phyloP scores from a whole-genome alignment of 2,113 vertebrate genomes.

The Protobothrops flavoviridis region DNA sequence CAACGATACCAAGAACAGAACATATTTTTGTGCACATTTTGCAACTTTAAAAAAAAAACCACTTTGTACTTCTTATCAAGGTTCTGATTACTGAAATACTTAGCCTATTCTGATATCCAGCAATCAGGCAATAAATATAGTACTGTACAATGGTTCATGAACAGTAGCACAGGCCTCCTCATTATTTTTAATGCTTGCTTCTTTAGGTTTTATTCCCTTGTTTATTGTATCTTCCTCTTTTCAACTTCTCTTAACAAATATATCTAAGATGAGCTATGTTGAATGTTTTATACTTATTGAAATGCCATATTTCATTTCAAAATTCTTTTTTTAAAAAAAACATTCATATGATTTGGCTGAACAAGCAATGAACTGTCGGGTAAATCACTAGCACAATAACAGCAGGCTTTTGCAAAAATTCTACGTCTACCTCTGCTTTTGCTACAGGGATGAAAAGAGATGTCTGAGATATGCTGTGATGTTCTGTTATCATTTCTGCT shows the following conservation, averaged over 20 bases:
- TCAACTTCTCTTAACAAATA: neutral
- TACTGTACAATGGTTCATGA: neutral
- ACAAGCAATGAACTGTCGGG: neutral
- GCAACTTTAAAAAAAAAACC: neutral
- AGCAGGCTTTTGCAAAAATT: neutral
- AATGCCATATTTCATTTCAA: neutral
- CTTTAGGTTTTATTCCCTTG: neutral
- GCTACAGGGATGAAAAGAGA: neutral
- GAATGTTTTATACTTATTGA: neutral
- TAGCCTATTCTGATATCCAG: neutral
- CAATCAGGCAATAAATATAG: neutral
- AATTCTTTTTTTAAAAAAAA: neutral
- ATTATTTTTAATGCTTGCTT: neutral
- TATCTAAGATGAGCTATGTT: neutral
- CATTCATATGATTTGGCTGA: neutral
- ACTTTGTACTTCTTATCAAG: neutral
- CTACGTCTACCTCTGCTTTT: neutral
- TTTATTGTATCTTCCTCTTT: neutral
- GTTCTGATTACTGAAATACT: neutral
- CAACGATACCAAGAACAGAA: neutral
- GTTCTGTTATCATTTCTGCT: neutral
- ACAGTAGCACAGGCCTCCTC: neutral
- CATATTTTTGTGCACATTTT: neutral
- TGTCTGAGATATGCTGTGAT: neutral
- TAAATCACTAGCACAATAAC: neutral